phyloP scores from a whole-genome alignment of 2,797 vertebrate genomes.

The Melanotaenia boesemani region DNA sequence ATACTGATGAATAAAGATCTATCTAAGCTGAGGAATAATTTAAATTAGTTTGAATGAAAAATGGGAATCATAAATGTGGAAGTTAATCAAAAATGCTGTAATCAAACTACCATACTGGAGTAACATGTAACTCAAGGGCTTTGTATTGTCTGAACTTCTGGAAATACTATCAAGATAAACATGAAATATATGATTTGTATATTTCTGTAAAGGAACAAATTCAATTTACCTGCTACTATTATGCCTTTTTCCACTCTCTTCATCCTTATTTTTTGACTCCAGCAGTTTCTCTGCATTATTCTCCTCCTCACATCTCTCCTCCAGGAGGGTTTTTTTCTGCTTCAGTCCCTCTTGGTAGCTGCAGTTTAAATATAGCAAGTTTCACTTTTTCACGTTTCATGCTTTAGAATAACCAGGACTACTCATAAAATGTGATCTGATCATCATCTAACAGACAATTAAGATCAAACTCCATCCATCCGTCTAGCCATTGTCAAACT shows the following conservation, averaged over 20 bases:
- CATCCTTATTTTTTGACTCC: conserved; percentile 72
- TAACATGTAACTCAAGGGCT: neutral
- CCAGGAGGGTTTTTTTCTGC: conserved; percentile 75
- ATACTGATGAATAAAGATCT: neutral
- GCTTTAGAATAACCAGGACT: neutral
- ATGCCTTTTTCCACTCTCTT: conserved; percentile 76
- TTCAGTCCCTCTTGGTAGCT: conserved; percentile 85
- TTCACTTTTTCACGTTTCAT: neutral
- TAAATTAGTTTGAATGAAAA: neutral
- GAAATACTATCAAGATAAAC: neutral
- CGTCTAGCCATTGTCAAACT: no score
- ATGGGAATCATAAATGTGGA: neutral
- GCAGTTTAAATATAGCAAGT: conserved; percentile 20
- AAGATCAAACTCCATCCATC: no score
- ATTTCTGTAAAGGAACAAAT: neutral
- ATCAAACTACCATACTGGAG: neutral
- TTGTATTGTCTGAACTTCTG: neutral
- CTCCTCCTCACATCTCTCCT: conserved; percentile 77
- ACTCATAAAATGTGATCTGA: neutral
- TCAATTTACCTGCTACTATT: conserved; percentile 77
- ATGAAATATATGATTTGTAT: neutral
- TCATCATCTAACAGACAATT: neutral
- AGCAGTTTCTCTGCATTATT: conserved; percentile 66
- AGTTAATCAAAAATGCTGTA: neutral
- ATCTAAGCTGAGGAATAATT: neutral